Conservation (phyloP, 2,797 vertebrate species). For the Crocodylus rhombifer region DNA sequence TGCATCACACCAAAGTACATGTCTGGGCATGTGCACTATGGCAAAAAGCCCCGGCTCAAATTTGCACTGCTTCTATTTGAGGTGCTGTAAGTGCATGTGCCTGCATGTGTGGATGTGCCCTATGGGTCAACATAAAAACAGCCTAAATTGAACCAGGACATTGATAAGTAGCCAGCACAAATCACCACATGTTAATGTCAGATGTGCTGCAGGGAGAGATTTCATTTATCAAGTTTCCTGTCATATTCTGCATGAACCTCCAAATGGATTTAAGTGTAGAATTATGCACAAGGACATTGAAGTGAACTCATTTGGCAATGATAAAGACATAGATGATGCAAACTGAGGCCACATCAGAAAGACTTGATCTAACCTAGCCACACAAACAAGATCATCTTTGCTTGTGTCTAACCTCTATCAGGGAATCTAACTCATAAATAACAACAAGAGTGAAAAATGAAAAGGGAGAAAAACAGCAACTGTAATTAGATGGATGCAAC, state of each 20-base stretch:
- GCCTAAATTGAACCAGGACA: not conserved
- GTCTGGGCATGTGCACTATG: no score
- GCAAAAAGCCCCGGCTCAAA: no score
- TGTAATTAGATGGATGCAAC: not conserved
- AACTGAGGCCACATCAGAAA: not conserved
- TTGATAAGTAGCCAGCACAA: not conserved
- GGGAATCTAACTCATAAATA: not conserved
- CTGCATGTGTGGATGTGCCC: not conserved
- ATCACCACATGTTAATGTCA: not conserved
- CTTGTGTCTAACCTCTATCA: not conserved
- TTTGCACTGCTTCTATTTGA: no score
- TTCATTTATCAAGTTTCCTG: not conserved
- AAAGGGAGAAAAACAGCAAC: not conserved
- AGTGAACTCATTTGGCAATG: not conserved
- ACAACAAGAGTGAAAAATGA: not conserved
- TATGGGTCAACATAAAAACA: not conserved
- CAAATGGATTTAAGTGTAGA: not conserved
- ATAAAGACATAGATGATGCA: not conserved
- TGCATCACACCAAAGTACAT: no score
- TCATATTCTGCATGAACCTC: not conserved
- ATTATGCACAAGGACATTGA: rapidly evolving
- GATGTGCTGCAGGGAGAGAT: not conserved
- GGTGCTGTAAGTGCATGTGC: no score
- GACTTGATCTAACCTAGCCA: not conserved
- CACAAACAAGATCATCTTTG: not conserved